Evolutionary conservation across 2,113 vertebrate species (phyloP), one percentile per base, ranked within the genome.

Genomic region (Coptodon bakossiorum): DNA sequence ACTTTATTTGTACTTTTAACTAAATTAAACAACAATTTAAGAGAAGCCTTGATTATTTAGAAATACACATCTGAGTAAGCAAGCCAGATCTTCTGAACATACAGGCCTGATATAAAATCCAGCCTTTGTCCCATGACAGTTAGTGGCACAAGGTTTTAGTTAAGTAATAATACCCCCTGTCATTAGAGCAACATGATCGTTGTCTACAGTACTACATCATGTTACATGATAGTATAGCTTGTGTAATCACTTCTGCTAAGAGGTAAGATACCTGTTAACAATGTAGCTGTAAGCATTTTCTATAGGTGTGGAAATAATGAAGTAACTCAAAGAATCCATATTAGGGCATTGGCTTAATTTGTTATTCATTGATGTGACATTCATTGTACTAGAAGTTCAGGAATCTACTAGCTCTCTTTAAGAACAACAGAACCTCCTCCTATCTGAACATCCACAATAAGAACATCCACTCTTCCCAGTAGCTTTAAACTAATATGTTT

Each of bases 101-200:
- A 82, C 54, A 59, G 24, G 34, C 48, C 61, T 59, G 45, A 24
- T 22, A 17, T 19, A 36, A 87, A 85, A 83, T 31, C 17, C 3
- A 45, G 24, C 73, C 61, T 88, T 63, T 27, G 40, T 14, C 40
- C 13, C 10, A 34, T 31, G 16, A 40, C 38, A 12, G 31, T 53
- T 24, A 81, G 27, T 66, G 36, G 63, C 71, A 83, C 6, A 10
- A 81, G 54, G 81, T 68, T 59, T 88, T 88, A 91, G 85, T 93
- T 91, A 91, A 94, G 89, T 89, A 87, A 92, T 56, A 86, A 38
- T 82, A 90, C 68, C 84, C 85, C 22, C 16, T 53, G 50, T 82
- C 71, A 50, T 38, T 82, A 83, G 43, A 78, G 83, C 16, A 85
- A 91, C 84, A 9, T 84, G 79, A 82, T 83, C 53, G 73, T 84